Base-by-base conservation (phyloP, 2,888 invertebrate species). In the Nysson spinosus region DNA sequence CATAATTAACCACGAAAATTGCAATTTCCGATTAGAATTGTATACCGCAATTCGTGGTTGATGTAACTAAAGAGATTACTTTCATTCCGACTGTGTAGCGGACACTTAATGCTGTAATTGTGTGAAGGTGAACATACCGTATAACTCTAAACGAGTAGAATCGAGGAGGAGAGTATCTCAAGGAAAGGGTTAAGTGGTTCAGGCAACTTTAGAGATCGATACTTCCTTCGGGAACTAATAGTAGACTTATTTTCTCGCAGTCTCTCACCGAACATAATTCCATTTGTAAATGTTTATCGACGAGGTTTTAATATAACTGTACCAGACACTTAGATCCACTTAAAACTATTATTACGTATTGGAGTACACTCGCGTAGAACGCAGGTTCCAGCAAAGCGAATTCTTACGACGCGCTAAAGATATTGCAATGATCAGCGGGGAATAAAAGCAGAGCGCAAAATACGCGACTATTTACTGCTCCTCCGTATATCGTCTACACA, bases 151-250 rank as follows among this genome's bases (percentile, higher is more conserved):
- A 58, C 58, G 35, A 49, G 39, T 37, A 24, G 64, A 35, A 42
- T 30, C 32, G 9, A 17, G n/a, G 37, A 32, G 62, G 52, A 64
- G 69, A 55, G 64, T 55, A 61, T 49, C 34, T 39, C 43, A 44
- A 42, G 32, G 37, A 58, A 67, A 73, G 30, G 73, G 73, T 61
- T 52, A 55, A 68, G 73, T 42, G 58, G 61, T 58, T 57, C 16
- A 5, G 9, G 30, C 22, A 54, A 72, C 47, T 72, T 72, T 55
- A 26, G 40, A 60, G 61, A 64, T 72, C 72, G 61, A 73, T 69
- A 64, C 52, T 30, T 64, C 40, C 55, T 24, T 22, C 43, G 26
- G 26, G 32, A 44, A 54, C 24, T 28, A n/a, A n/a, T n/a, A 26
- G 28, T 28, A 12, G 51, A 60, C 52, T 60, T 50, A 56, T 68